Evolutionary conservation across 1,140 invertebrate genomes (phyloP).

Genomic region (Ylistrum balloti): DNA sequence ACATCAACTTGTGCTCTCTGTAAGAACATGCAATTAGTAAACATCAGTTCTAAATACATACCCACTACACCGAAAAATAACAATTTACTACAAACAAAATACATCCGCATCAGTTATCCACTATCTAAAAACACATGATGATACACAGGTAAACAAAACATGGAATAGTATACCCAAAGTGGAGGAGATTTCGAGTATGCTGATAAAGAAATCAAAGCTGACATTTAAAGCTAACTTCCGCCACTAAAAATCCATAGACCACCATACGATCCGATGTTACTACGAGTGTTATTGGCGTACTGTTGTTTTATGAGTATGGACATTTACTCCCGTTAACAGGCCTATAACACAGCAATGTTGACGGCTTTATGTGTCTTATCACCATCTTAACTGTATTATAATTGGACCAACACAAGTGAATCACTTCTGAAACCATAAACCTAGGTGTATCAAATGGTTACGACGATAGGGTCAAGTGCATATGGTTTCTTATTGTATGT

Average conservation of each 20-base stretch:
- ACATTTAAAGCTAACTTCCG: not conserved
- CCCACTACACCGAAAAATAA: not conserved
- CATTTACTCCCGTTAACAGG: constrained; percentile 1
- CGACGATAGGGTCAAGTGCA: not conserved
- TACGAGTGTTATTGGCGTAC: constrained; percentile 3
- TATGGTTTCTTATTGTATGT: not conserved
- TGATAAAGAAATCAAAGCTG: not conserved
- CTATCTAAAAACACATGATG: not conserved
- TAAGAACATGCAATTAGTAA: no score
- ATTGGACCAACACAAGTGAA: constrained; percentile 37
- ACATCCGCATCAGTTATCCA: not conserved
- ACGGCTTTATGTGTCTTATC: not conserved
- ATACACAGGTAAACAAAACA: not conserved
- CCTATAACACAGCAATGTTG: constrained; percentile 26
- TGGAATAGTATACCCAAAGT: not conserved
- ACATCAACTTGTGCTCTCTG: no score
- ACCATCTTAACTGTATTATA: constrained; percentile 31
- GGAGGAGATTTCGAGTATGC: not conserved
- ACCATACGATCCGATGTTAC: not conserved
- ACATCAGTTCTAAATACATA: no score
- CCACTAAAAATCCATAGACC: constrained; percentile 18
- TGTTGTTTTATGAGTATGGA: constrained; percentile 6
- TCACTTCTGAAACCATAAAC: not conserved
- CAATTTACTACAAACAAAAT: not conserved
- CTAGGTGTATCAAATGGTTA: constrained; percentile 26